phyloP scores from a whole-genome alignment of 53 echinoderm and acorn worm species.

The Actinopyga echinites region DNA sequence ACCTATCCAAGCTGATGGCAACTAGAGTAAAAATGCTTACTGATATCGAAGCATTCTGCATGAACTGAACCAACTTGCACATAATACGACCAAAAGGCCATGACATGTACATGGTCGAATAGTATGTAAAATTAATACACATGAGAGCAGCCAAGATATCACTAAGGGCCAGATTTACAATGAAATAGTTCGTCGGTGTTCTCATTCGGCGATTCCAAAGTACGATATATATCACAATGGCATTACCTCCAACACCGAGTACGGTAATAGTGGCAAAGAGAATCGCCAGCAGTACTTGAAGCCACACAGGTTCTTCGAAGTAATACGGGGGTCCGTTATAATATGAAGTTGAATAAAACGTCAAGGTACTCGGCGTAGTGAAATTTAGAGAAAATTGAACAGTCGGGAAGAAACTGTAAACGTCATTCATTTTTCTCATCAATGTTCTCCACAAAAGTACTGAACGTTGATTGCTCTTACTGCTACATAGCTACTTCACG shows the following conservation, averaged over 20 bases:
- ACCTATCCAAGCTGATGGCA: conserved; percentile 89
- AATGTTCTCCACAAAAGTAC: too few species aligned
- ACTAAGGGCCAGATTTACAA: conserved; percentile 90
- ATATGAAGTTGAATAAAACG: not conserved
- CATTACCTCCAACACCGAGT: conserved; percentile 84
- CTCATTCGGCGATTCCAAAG: conserved; percentile 90
- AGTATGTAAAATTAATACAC: conserved; percentile 93
- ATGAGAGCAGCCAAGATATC: conserved; percentile 88
- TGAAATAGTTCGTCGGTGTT: conserved; percentile 95
- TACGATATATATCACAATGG: conserved; percentile 91
- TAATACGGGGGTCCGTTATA: not conserved
- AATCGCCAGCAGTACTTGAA: conserved; percentile 60
- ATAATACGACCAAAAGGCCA: conserved; percentile 90
- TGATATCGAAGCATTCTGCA: conserved; percentile 90
- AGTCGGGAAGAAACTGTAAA: too few species aligned
- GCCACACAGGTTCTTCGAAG: conserved; percentile 83
- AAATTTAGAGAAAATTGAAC: too few species aligned
- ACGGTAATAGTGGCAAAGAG: conserved; percentile 77
- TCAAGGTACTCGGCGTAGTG: too few species aligned
- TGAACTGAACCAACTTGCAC: conserved; percentile 82
- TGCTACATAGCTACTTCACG: too few species aligned
- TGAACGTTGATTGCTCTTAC: too few species aligned
- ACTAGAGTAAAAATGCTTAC: conserved; percentile 96
- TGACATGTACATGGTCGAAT: conserved; percentile 72
- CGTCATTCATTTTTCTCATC: too few species aligned